These are phyloP conservation scores for Agrotis clavis DNA, from an alignment of 2,888 invertebrate species.

Conservation along the genomic window DNA sequence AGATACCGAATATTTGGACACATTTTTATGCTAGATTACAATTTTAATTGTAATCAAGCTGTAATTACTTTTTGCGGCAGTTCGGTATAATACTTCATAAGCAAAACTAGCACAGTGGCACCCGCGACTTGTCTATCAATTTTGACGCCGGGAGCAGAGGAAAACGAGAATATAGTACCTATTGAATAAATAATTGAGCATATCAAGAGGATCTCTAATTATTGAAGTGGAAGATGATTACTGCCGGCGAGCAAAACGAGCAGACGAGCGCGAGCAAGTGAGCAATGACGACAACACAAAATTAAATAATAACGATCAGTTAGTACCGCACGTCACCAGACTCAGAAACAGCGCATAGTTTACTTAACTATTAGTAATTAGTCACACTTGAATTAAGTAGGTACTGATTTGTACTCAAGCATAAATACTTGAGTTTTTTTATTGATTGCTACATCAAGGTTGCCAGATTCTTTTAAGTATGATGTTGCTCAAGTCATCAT, in stretches of 20 bases:
- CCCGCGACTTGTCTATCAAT: neutral
- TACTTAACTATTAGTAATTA: conserved; percentile 21
- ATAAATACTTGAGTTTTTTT: neutral
- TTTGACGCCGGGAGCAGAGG: neutral
- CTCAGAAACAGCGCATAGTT: conserved; percentile 9
- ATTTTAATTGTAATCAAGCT: conserved; percentile 2
- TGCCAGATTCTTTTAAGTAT: neutral
- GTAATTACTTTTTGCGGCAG: neutral
- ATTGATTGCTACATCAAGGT: neutral
- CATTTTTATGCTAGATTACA: conserved; percentile 5
- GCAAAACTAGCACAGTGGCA: neutral
- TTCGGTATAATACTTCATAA: neutral
- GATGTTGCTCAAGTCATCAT: neutral
- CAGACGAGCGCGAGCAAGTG: neutral
- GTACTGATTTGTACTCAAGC: neutral
- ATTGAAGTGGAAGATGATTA: conserved; percentile 22
- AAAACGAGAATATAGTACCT: neutral
- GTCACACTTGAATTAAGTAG: neutral
- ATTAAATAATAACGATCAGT: no score
- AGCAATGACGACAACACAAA: neutral
- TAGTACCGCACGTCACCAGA: neutral
- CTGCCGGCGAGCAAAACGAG: neutral
- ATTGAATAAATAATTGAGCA: conserved; percentile 10
- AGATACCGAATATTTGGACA: conserved; percentile 22
- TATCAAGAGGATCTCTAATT: conserved; percentile 25